Percentiles rank a stretch among this genome's conserved stretches.
Evolutionary conservation across 2,888 invertebrate genomes (phyloP).

Genomic region (Ophonus ardosiacus): DNA sequence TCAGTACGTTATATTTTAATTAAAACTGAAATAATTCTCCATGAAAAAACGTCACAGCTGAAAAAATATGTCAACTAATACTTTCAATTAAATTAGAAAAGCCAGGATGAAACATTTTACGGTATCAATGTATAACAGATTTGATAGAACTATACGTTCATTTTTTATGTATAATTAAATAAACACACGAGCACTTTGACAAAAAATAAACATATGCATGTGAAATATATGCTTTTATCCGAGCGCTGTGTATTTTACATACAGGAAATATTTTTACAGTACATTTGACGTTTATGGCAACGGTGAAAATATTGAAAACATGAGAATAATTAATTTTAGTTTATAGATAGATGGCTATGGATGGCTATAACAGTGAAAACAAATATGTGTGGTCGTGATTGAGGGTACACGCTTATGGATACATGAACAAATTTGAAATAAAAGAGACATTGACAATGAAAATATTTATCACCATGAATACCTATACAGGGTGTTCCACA

Average conservation of each 20-base stretch:
- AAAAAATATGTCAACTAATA: neutral
- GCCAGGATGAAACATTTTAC: neutral
- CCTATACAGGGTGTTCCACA: too few relatives aligned
- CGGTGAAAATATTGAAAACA: neutral
- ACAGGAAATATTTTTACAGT: neutral
- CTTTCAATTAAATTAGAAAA: neutral
- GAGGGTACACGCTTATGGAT: too few relatives aligned
- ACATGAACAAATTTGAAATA: too few relatives aligned
- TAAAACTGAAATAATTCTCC: neutral
- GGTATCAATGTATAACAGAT: neutral
- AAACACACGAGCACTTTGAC: neutral
- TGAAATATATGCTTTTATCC: neutral
- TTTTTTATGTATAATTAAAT: neutral
- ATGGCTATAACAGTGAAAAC: neutral
- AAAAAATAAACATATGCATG: neutral
- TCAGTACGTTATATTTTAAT: neutral
- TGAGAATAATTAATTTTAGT: neutral
- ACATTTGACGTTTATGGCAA: neutral
- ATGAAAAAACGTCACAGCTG: neutral
- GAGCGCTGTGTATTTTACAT: neutral
- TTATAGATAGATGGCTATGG: neutral
- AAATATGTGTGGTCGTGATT: too few relatives aligned
- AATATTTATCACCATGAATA: too few relatives aligned
- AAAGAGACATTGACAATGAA: too few relatives aligned
- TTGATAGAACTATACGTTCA: neutral